Conservation (phyloP, 2,888 invertebrate genomes). For the Notodonta ziczac region DNA sequence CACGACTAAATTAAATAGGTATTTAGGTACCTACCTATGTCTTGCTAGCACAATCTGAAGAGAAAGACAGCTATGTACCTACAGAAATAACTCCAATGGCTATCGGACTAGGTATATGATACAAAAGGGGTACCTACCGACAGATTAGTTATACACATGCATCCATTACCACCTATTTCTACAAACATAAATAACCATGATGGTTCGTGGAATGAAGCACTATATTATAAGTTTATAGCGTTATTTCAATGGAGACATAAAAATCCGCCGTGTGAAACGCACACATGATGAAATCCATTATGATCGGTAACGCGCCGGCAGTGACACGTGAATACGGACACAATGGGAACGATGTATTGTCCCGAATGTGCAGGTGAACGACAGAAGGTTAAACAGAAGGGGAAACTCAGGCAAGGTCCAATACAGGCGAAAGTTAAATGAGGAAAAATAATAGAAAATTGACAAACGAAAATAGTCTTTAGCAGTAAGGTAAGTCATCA, state of each 20-base stretch:
- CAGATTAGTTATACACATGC: neutral
- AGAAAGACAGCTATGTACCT: too few relatives aligned
- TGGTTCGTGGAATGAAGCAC: conserved; percentile 18
- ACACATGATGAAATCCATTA: conserved; percentile 15
- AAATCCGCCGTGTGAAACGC: conserved; percentile 10
- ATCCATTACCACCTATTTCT: conserved; percentile 14
- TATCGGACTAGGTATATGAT: too few relatives aligned
- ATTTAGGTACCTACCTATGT: too few relatives aligned
- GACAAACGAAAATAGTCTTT: too few relatives aligned
- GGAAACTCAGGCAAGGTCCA: neutral
- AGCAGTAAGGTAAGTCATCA: too few relatives aligned
- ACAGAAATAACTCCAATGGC: too few relatives aligned
- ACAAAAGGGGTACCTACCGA: neutral
- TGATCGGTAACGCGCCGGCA: conserved; percentile 10
- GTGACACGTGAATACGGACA: conserved; percentile 9
- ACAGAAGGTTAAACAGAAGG: too few relatives aligned
- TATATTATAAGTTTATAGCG: conserved; percentile 10
- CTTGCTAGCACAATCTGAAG: too few relatives aligned
- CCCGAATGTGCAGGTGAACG: neutral
- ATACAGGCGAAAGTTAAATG: too few relatives aligned
- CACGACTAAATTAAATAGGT: too few relatives aligned
- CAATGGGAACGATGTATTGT: neutral
- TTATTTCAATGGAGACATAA: conserved; percentile 10
- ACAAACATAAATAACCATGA: conserved; percentile 14
- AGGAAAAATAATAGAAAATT: too few relatives aligned